Evolutionary conservation across 1,140 invertebrate genomes (phyloP).

Genomic region (Drosophila micromelanica): DNA sequence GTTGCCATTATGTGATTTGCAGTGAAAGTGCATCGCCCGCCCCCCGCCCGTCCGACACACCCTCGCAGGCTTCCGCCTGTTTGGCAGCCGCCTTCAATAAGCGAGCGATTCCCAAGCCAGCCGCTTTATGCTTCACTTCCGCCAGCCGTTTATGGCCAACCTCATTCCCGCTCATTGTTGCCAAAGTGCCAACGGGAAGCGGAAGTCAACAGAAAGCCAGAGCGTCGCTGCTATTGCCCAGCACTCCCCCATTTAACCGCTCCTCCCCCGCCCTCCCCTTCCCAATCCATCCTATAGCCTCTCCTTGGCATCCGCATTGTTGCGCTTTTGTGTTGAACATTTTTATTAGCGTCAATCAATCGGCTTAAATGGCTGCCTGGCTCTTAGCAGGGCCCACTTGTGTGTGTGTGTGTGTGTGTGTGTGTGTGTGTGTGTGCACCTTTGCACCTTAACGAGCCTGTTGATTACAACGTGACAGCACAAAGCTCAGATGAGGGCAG

Average conservation of each 20-base stretch:
- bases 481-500: constrained; percentile 9
- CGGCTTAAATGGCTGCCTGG: constrained; percentile 55
- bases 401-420: constrained; percentile 1
- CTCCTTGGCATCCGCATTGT: constrained; percentile 48
- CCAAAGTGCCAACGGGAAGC: constrained; percentile 65
- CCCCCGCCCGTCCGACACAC: too few species aligned
- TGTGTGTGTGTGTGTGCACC: constrained; percentile 1
- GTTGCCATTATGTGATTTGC: constrained; percentile 69
- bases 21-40: constrained; percentile 38
- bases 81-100: constrained; percentile 41
- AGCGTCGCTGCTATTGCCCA: not conserved
- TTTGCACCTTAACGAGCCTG: constrained; percentile 34
- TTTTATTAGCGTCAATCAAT: constrained; percentile 80
- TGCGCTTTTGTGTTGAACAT: constrained; percentile 55
- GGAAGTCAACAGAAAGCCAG: constrained; percentile 22
- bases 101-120: constrained; percentile 52
- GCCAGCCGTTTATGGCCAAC: constrained; percentile 36
- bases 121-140: constrained; percentile 42
- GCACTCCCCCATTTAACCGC: not conserved
- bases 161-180: constrained; percentile 23
- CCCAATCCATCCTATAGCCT: too few species aligned
- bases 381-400: not conserved
- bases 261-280: not conserved
- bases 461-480: constrained; percentile 25
- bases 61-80: constrained; percentile 31